Conservation (phyloP, 37 sponge, comb jelly and placozoan species). For the Halichondria panicea region DNA sequence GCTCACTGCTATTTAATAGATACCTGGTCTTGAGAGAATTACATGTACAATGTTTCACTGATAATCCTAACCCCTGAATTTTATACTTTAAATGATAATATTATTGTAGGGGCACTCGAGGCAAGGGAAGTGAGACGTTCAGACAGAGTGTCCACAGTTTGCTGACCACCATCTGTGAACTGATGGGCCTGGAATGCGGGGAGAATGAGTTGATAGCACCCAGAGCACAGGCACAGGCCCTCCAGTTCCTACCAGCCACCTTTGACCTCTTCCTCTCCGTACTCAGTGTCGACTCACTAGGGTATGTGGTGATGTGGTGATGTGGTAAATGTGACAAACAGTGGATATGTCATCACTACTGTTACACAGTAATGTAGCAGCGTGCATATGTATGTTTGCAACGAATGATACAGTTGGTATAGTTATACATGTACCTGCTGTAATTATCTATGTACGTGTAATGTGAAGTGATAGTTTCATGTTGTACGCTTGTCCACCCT, state of each 20-base stretch:
- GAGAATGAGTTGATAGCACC: slow-evolving; percentile 68
- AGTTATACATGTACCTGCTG: too few relatives aligned
- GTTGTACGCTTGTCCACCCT: neutral
- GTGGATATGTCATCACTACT: neutral
- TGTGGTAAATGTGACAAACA: neutral
- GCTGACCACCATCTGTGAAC: slow-evolving; percentile 39
- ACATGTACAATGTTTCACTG: neutral
- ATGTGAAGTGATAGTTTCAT: neutral
- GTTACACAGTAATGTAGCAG: too few relatives aligned
- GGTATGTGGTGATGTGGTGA: slow-evolving; percentile 24
- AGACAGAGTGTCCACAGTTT: slow-evolving; percentile 18
- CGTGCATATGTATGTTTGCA: too few relatives aligned
- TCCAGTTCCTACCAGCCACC: slow-evolving; percentile 69
- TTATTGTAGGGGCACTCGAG: slow-evolving; percentile 32
- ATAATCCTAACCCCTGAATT: neutral
- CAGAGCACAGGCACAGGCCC: slow-evolving; percentile 61
- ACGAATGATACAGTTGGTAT: too few relatives aligned
- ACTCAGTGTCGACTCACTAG: slow-evolving; percentile 39
- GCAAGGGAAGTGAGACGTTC: slow-evolving; percentile 50
- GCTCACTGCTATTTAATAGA: neutral
- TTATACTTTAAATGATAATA: too few relatives aligned
- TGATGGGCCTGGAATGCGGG: slow-evolving; percentile 51
- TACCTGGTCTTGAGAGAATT: too few relatives aligned
- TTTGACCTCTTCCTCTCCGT: slow-evolving; percentile 53
- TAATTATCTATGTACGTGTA: neutral